phyloP scores from a whole-genome alignment of 2,113 vertebrate genomes.

The Carassius auratus region DNA sequence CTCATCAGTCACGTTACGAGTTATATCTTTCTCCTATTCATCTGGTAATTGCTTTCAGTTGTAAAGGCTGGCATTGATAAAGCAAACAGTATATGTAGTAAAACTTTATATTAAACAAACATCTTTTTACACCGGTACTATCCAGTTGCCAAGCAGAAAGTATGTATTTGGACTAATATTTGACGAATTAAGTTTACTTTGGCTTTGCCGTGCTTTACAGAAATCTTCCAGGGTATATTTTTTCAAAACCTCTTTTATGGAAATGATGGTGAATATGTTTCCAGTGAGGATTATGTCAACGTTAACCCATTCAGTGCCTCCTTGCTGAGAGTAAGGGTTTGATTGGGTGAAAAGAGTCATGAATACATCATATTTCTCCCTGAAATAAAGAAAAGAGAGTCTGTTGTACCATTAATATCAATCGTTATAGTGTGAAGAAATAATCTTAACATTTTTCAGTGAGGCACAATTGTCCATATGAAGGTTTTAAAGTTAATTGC shows the following conservation, averaged over 20 bases:
- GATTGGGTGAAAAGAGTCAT: neutral
- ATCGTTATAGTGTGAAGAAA: neutral
- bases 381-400: neutral
- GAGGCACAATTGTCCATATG: too few relatives aligned
- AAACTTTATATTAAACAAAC: slow-evolving; percentile 31
- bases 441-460: neutral
- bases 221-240: slow-evolving; percentile 42
- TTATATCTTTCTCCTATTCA: slow-evolving; percentile 17
- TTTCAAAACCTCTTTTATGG: slow-evolving; percentile 42
- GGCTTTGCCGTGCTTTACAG: slow-evolving; percentile 28
- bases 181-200: slow-evolving; percentile 51
- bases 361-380: neutral
- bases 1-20: slow-evolving; percentile 39
- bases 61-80: slow-evolving; percentile 16
- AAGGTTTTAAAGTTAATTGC: too few relatives aligned
- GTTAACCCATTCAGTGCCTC: slow-evolving; percentile 26
- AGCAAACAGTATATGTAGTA: neutral
- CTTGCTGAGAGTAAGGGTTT: neutral
- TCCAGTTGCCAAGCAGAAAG: slow-evolving; percentile 47
- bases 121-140: slow-evolving; percentile 5
- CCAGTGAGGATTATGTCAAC: slow-evolving; percentile 18
- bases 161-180: slow-evolving; percentile 51
- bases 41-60: slow-evolving; percentile 39
- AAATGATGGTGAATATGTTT: slow-evolving; percentile 32
- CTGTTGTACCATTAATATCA: neutral